Evolutionary conservation across 2,888 invertebrate genomes (phyloP), one percentile per base, ranked within the genome.

Genomic region (Sinelater perroti): DNA sequence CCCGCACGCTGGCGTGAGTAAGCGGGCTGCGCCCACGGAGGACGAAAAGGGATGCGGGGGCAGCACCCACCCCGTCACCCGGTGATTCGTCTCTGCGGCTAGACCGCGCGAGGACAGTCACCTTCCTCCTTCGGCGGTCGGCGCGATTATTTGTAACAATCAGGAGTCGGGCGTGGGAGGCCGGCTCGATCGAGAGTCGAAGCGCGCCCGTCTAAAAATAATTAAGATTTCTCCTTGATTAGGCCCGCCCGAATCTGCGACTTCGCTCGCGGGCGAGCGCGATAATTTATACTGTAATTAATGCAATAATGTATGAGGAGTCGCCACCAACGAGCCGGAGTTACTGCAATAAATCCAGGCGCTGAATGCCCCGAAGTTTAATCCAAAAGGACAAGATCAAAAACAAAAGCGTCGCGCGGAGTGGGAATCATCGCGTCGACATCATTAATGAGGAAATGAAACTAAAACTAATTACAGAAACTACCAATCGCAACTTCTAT

Each of bases 371-470:
- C 47, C 21, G 7, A 24, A 21, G 21, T 47, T 33, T 47, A 47
- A 47, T 47, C 33, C 14, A 16, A 21, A 35, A 30, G 47, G 47
- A 47, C 47, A 47, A 47, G 47, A 35, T 47, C 47, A 47, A 47
- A 47, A 47, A 55, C 59, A 42, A 49, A 52, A 46, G 35, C 47
- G 49, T 42, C 54, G 33, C 30, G 46, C 20, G 40, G 40, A 52
- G 51, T 40, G 50, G 52, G 51, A 52, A 46, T 38, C 26, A 44
- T 49, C 56, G 31, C 54, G 50, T 50, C 52, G 46, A 18, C 54
- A 54, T 40, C 50, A 11, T 33, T 47, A 47, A 47, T 47, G 47
- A 47, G 33, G 47, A 13, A 47, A 47, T 47, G 33, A 47, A 47
- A 47, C 47, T 31, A 47, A 47, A 20, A 21, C 31, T 33, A 31